Evolutionary conservation across 2,113 vertebrate genomes (phyloP).

Genomic region (Petromus typicus): DNA sequence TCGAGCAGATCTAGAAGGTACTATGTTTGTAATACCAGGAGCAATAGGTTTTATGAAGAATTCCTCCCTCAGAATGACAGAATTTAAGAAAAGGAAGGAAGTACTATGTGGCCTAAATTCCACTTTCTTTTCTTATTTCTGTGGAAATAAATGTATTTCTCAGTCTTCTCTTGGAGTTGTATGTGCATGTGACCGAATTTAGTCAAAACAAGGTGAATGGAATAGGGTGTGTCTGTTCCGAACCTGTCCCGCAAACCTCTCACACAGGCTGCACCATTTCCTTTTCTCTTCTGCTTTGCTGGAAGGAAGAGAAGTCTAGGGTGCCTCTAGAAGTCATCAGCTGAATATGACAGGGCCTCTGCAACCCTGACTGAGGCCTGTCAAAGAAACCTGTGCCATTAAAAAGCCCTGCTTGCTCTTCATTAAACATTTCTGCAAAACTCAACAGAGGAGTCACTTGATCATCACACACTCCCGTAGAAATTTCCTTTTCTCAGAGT

Average conservation of each 20-base stretch:
- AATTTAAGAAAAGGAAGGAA: not conserved
- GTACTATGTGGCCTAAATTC: not conserved
- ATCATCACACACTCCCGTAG: not conserved
- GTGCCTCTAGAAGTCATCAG: not conserved
- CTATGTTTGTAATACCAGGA: not conserved
- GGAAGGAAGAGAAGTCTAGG: not conserved
- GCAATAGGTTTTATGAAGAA: not conserved
- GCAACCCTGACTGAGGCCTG: not conserved
- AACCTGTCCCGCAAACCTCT: not conserved
- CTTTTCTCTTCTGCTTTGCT: not conserved
- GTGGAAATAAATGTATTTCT: not conserved
- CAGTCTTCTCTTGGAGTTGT: not conserved
- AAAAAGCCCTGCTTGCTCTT: not conserved
- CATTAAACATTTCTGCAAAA: not conserved
- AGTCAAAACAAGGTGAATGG: not conserved
- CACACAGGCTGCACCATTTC: fast-evolving
- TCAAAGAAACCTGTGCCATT: not conserved
- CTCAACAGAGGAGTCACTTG: not conserved
- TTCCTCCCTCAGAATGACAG: not conserved
- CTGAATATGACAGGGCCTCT: not conserved
- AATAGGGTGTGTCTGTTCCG: not conserved
- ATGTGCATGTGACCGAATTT: not conserved
- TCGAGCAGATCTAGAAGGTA: not conserved
- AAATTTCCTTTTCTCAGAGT: not conserved
- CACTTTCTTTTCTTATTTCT: not conserved